Base-by-base conservation (phyloP, 2,797 vertebrate species). In the Mastacembelus armatus region DNA sequence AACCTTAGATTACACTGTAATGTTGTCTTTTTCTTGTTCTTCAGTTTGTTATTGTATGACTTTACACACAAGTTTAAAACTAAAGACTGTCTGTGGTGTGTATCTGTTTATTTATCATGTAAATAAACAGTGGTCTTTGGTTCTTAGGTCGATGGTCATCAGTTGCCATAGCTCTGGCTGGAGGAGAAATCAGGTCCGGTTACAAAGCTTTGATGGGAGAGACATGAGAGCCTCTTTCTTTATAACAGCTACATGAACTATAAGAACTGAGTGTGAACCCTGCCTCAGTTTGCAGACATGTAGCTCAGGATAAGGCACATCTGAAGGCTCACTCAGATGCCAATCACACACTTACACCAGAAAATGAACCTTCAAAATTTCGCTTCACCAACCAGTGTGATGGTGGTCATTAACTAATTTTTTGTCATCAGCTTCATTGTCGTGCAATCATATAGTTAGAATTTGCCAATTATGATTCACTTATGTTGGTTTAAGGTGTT, bases 351-450 rank as follows among this genome's bases (percentile, higher is more conserved):
- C 64, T 78, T 52, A 49, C 15, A 4, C 16, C 47, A 51, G 11
- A 75, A 68, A 78, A 70, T 45, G 24, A 70, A 79, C 57, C 71
- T 80, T 71, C 64, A 62, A 65, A 55, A 65, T 65, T 32, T 72
- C 77, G 30, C 57, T 50, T 49, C 4, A 3, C 32, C 74, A 51
- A 58, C 39, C 16, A 19, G 30, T 18, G 58, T 33, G 55, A 80
- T 66, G 59, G 62, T 85, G 77, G 74, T 83, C 85, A 78, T 82
- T 76, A 85, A 71, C 76, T 52, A 35, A 77, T 86, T 84, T 82
- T 71, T 50, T 61, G 72, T 85, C 86, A 91, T 91, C 87, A 92
- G 71, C 54, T 56, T 83, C 80, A 90, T 91, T 92, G 88, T 92
- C 83, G 77, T 58, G 76, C 79, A 91, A 91, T 90, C 89, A 88